Evolutionary conservation across 2,888 invertebrate species (phyloP), one percentile per base, ranked within the genome.

Genomic region (Celastrina argiolus): DNA sequence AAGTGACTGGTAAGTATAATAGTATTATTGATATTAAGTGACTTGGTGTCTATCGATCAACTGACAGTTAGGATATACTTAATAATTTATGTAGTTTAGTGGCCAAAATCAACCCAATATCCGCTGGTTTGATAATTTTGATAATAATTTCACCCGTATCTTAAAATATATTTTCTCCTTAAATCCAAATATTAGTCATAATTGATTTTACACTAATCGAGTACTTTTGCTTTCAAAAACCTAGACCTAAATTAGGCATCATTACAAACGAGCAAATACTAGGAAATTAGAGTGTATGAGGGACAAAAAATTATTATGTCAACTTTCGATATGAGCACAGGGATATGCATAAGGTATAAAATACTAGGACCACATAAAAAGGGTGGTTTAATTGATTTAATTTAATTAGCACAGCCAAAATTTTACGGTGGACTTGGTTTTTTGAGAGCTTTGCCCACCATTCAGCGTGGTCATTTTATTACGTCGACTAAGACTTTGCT

Each of bases 391-490:
- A 70, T 75, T 72, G 72, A 75, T 76, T 74, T 74, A 77, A 73
- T 81, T 79, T 78, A 81, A 82, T 81, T 85, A 88, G 88, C 89
- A 90, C 90, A 88, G 89, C 89, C 90, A 85, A 85, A 81, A 80
- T 75, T 83, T 84, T 81, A 83, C 83, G 81, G 83, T 87, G 88
- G 89, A 88, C 78, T 87, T 80, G 79, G 84, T 79, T 12, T n/a
- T 56, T 63, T 58, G 10, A 22, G 51, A 51, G 51, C 12, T 22
- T 22, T 14, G 51, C 51, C 51, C 51, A 26, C 51, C 51, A 51
- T 22, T 51, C 22, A 51, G 51, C 31, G 58, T 31, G 56, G 56
- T 56, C 31, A 22, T 51, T 26, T 10, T 51, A 10, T 31, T n/a
- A 34, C 18, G 34, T 59, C 16, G 12, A 56, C 22, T 56, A 26